Percentiles rank a stretch among this genome's conserved stretches.
Conservation (phyloP, 2,888 invertebrate genomes). For the Ophraella communa region DNA sequence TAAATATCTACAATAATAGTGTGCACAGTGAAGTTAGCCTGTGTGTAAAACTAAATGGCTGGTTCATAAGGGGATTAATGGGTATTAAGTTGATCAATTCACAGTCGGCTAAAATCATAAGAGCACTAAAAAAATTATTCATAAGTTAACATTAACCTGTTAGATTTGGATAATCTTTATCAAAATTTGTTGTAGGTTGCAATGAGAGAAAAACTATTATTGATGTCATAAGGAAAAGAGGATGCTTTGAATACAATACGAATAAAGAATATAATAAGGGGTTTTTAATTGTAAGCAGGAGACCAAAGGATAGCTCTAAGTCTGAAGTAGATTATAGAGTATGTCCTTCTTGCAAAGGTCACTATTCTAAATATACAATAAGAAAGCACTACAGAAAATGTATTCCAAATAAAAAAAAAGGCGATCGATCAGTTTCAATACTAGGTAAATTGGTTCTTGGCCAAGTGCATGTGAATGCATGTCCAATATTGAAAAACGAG, state of each 20-base stretch:
- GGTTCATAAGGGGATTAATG: background rate
- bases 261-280: slow-evolving; percentile 2
- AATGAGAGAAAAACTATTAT: slow-evolving; percentile 15
- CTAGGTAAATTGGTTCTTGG: slow-evolving; percentile 27
- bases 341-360: slow-evolving; percentile 38
- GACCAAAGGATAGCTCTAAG: slow-evolving; percentile 5
- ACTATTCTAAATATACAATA: slow-evolving; percentile 34
- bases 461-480: slow-evolving; percentile 31
- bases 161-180: background rate
- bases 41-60: background rate
- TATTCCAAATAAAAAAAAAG: slow-evolving; percentile 23
- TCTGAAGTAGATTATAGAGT: slow-evolving; percentile 31
- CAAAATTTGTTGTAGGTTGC: slow-evolving; percentile 11
- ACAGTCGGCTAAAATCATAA: background rate
- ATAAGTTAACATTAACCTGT: background rate
- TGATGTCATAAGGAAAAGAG: slow-evolving; percentile 18
- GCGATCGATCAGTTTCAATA: slow-evolving; percentile 27
- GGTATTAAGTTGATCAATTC: background rate
- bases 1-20: background rate
- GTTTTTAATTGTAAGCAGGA: slow-evolving; percentile 10
- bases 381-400: slow-evolving; percentile 36
- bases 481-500: slow-evolving; percentile 18
- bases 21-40: background rate
- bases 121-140: background rate
- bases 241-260: slow-evolving; percentile 21